phyloP scores from a whole-genome alignment of 1,140 invertebrate species.

The Triops longicaudatus region DNA sequence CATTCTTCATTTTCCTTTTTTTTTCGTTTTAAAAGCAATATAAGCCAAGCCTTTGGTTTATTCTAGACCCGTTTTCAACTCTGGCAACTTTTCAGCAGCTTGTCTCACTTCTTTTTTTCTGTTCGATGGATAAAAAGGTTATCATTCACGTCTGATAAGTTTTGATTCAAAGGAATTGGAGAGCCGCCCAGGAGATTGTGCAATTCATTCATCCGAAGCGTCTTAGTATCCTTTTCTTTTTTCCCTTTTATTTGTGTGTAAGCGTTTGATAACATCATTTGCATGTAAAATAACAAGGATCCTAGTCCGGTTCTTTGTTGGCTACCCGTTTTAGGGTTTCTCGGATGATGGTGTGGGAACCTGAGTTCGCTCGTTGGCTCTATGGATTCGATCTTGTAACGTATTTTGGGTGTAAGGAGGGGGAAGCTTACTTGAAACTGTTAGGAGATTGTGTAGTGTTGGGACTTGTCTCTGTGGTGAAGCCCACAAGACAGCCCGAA shows the following conservation, averaged over 20 bases:
- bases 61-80: not conserved
- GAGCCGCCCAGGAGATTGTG: conserved; percentile 1
- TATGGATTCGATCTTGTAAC: conserved; percentile 4
- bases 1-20: no score
- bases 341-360: not conserved
- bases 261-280: conserved; percentile 12
- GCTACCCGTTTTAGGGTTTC: not conserved
- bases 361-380: not conserved
- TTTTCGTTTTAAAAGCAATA: no score
- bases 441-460: not conserved
- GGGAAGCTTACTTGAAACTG: not conserved
- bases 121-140: not conserved
- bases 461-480: conserved; percentile 2
- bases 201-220: conserved; percentile 8
- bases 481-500: not conserved
- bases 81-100: conserved; percentile 6
- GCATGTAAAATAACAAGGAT: not conserved
- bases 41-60: not conserved
- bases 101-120: not conserved
- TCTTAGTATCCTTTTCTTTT: no score
- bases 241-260: not conserved
- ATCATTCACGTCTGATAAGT: conserved; percentile 1
- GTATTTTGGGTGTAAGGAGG: not conserved
- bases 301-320: conserved; percentile 2
- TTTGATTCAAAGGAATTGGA: not conserved